A percentile compares a stretch with the other conserved stretches of the same genome.
These are phyloP conservation scores for Dryas iulia DNA, from an alignment of 1,140 invertebrate genomes.

Conservation along the genomic window DNA sequence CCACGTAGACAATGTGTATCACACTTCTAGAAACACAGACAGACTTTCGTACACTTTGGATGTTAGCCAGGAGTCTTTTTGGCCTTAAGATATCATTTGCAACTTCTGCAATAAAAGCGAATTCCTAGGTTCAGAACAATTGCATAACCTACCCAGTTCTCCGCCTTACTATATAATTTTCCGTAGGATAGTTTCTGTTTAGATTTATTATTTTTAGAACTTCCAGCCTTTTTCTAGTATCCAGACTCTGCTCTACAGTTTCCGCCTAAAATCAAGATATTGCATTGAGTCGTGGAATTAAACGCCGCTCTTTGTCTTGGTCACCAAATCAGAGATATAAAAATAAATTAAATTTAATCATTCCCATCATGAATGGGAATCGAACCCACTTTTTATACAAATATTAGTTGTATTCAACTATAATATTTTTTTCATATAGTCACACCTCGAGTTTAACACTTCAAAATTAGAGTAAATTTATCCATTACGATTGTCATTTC, in stretches of 20 bases:
- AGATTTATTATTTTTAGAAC: not conserved
- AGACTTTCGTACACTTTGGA: slow-evolving; percentile 69
- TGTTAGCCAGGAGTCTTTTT: slow-evolving; percentile 69
- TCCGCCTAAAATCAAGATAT: no score
- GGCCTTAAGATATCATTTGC: slow-evolving; percentile 73
- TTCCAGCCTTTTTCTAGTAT: not conserved
- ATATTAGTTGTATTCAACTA: no score
- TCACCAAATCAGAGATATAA: no score
- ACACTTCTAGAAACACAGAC: slow-evolving; percentile 41
- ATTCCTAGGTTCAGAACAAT: slow-evolving; percentile 51
- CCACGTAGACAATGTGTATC: slow-evolving; percentile 40
- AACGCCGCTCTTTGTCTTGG: no score
- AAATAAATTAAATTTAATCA: no score
- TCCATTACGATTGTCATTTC: no score
- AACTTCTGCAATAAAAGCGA: slow-evolving; percentile 60
- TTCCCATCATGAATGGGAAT: no score
- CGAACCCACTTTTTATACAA: no score
- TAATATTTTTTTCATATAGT: no score
- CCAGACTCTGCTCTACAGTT: not conserved
- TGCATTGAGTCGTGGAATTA: no score
- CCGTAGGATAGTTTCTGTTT: not conserved
- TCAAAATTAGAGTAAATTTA: no score
- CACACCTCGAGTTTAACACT: no score
- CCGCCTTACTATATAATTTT: not conserved
- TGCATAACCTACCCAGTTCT: slow-evolving; percentile 36